A percentile compares a stretch with the other conserved stretches of the same genome.
phyloP scores from a whole-genome alignment of 2,888 invertebrate species.

The Drosophila longiperda region DNA sequence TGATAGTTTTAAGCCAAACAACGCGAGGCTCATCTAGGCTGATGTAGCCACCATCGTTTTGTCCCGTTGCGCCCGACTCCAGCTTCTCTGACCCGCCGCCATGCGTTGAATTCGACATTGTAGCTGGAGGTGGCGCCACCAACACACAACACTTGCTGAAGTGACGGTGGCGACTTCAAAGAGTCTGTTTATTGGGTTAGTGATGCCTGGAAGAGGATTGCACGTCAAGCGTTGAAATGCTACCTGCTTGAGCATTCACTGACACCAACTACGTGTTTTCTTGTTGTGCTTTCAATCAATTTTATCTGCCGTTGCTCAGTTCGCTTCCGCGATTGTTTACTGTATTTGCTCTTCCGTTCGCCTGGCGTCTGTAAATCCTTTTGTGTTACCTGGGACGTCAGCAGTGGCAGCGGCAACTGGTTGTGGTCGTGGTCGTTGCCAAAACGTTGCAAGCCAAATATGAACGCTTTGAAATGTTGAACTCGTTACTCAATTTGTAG shows the following conservation, averaged over 20 bases:
- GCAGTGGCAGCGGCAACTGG: conserved; percentile 25
- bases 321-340: conserved; percentile 54
- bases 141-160: conserved; percentile 3
- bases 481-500: conserved; percentile 60
- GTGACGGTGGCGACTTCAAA: conserved; percentile 13
- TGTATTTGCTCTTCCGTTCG: conserved; percentile 41
- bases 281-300: conserved; percentile 76
- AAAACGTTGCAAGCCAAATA: conserved; percentile 59
- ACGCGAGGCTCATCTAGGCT: conserved; percentile 86
- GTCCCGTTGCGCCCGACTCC: neutral
- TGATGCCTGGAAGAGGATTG: conserved; percentile 38
- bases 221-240: conserved; percentile 62
- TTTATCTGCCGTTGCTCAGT: conserved; percentile 59
- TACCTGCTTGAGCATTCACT: conserved; percentile 11
- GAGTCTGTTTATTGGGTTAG: conserved; percentile 48
- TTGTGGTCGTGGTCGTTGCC: conserved; percentile 29
- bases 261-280: conserved; percentile 22
- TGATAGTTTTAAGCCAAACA: conserved; percentile 89
- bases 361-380: conserved; percentile 65
- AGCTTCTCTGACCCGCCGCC: conserved; percentile 14
- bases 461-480: conserved; percentile 58
- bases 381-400: conserved; percentile 73
- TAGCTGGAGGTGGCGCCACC: neutral
- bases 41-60: conserved; percentile 15
- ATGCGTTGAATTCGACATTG: conserved; percentile 28